Conservation (phyloP, 2,888 invertebrate species). For the Rhopalosiphum nymphaeae region DNA sequence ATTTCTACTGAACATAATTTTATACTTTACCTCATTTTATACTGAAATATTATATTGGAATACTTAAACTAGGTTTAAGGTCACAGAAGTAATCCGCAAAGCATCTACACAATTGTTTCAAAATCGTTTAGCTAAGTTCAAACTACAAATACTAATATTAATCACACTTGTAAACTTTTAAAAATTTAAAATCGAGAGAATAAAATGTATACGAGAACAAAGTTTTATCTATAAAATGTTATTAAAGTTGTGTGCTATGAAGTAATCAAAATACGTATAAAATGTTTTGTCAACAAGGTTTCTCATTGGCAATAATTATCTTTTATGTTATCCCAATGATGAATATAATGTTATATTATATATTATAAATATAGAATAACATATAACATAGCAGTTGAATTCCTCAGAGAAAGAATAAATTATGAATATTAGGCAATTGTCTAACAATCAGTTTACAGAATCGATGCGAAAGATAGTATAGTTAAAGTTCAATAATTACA, state of each 20-base stretch:
- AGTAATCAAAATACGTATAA: background rate
- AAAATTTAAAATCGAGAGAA: background rate
- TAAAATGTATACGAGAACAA: background rate
- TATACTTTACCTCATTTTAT: background rate
- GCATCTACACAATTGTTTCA: background rate
- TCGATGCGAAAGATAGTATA: background rate
- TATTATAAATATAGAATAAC: background rate
- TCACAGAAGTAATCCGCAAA: background rate
- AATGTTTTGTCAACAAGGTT: background rate
- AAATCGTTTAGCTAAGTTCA: background rate
- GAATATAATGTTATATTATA: background rate
- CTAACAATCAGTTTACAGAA: background rate
- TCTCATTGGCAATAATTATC: background rate
- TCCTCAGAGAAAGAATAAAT: background rate
- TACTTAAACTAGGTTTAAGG: background rate
- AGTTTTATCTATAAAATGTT: background rate
- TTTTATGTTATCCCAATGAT: background rate
- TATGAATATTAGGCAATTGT: background rate
- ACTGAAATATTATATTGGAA: background rate
- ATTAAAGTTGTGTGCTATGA: background rate
- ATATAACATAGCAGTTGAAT: background rate
- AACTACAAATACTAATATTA: background rate
- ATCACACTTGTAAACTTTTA: background rate
- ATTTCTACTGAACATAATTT: background rate
- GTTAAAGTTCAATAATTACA: background rate